These are phyloP conservation scores for Drosophila littoralis DNA, from an alignment of 1,140 invertebrate species.

Conservation along the genomic window DNA sequence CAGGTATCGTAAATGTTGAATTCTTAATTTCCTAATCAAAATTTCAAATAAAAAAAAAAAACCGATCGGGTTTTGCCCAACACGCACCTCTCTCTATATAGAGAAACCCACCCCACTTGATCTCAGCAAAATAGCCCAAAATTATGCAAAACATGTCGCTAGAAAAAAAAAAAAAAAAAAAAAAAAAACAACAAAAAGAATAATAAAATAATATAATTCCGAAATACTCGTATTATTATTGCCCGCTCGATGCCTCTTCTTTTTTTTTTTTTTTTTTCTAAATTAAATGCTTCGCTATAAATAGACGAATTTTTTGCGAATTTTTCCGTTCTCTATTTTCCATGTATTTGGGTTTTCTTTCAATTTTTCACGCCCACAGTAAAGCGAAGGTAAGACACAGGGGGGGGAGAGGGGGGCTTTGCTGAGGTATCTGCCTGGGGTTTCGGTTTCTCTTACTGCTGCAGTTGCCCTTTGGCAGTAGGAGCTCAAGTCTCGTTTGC, in stretches of 20 bases:
- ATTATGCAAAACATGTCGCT: slow-evolving; percentile 61
- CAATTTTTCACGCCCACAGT: slow-evolving; percentile 57
- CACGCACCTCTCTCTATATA: slow-evolving; percentile 19
- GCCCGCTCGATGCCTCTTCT: slow-evolving; percentile 8
- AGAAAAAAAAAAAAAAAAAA: slow-evolving; percentile 15
- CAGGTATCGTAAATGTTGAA: slow-evolving; percentile 43
- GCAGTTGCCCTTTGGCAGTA: too few relatives aligned
- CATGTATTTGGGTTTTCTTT: slow-evolving; percentile 14
- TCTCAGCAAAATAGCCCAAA: slow-evolving; percentile 13
- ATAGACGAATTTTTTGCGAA: slow-evolving; percentile 52
- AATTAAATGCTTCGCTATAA: slow-evolving; percentile 41
- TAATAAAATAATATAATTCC: slow-evolving; percentile 21
- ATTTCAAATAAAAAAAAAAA: neutral
- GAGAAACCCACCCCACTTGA: slow-evolving; percentile 47
- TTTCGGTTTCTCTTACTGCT: too few relatives aligned
- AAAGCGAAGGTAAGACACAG: slow-evolving; percentile 1
- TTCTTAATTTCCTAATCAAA: slow-evolving; percentile 20
- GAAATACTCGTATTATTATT: slow-evolving; percentile 35
- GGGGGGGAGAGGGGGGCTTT: too few relatives aligned
- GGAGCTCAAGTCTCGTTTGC: too few relatives aligned
- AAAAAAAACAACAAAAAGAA: slow-evolving; percentile 2
- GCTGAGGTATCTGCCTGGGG: too few relatives aligned
- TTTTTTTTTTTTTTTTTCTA: too few relatives aligned
- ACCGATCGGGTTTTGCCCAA: slow-evolving; percentile 39
- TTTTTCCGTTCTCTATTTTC: slow-evolving; percentile 59